Percentiles rank a stretch among this genome's conserved stretches.
phyloP scores from a whole-genome alignment of 1,140 invertebrate genomes.

The Hesperophylax magnus region DNA sequence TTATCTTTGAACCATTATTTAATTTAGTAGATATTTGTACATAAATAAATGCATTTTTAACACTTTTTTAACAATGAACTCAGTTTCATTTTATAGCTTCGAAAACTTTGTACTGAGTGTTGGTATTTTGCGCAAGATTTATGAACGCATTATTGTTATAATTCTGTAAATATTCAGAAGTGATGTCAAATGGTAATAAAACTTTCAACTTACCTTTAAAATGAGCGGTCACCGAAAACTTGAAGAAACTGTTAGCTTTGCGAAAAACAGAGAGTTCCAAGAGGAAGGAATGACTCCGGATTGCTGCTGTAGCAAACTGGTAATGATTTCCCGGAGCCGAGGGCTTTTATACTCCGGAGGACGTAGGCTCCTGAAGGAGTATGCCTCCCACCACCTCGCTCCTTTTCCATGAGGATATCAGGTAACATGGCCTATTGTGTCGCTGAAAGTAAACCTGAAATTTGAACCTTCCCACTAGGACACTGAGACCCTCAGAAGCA shows the following conservation, averaged over 20 bases:
- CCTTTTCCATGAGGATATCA: background rate
- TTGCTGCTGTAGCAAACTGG: conserved; percentile 34
- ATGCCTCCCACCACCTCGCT: background rate
- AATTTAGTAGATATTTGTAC: background rate
- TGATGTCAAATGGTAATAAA: background rate
- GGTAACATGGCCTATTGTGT: background rate
- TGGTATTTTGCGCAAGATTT: background rate
- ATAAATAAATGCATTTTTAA: background rate
- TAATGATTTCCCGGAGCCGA: conserved; percentile 11
- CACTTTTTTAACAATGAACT: background rate
- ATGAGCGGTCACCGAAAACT: background rate
- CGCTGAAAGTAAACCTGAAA: background rate
- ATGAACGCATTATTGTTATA: background rate
- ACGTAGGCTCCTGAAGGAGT: conserved; percentile 5
- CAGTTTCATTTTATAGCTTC: background rate
- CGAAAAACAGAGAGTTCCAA: background rate
- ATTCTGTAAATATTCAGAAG: background rate
- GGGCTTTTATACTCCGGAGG: conserved; percentile 26
- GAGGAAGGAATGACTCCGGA: background rate
- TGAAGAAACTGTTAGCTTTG: background rate
- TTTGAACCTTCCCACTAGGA: background rate
- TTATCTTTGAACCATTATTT: background rate
- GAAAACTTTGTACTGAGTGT: background rate
- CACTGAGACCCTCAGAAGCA: background rate
- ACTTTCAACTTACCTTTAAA: background rate